Base-by-base conservation (phyloP, 2,113 vertebrate genomes). In the Tychaedon coryphoeus region DNA sequence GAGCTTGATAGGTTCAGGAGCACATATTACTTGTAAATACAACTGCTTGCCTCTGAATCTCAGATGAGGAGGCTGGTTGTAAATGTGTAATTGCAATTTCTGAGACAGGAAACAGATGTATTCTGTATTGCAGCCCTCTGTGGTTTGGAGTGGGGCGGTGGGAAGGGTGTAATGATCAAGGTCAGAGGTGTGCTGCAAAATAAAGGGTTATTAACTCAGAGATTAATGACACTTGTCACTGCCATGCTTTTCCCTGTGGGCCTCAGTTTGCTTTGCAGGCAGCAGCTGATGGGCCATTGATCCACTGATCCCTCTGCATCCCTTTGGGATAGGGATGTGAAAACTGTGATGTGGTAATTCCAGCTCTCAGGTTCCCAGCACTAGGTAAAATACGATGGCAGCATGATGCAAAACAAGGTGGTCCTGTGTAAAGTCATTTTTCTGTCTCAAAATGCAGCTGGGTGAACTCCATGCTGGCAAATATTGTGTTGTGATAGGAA, bases 41-140 rank as follows among this genome's bases (percentile, higher is more conserved):
- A 89, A 62, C 40, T n/a, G 9, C 42, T 79, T 24, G 5, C 34
- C 45, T 79, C 71, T n/a, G 29, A 48, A n/a, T 64, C 73, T 80
- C 29, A 1, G 72, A 34, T 1, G 6, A 88, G 43, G 40, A 24
- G 25, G 70, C 50, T 80, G 90, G 58, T 7, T 96, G 69, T 45
- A 76, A 91, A 70, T 19, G 50, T 87, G 77, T 34, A 65, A 83
- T 14, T 77, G 71, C 50, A 42, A 9, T 81, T 93, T 79, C 19
- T 88, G 92, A 76, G 92, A 95, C 87, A 95, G 97, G 97, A 97
- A 97, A 95, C 95, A 97, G 92, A 96, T 96, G 94, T 26, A 26
- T 62, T 86, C 45, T 60, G 28, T 53, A 84, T 22, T 1, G 42
- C 92, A 91, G 53, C 65, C 53, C 80, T 56, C 81, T 87, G 93